Conservation (phyloP, 2,888 invertebrate species). For the Lasioglossum vierecki region DNA sequence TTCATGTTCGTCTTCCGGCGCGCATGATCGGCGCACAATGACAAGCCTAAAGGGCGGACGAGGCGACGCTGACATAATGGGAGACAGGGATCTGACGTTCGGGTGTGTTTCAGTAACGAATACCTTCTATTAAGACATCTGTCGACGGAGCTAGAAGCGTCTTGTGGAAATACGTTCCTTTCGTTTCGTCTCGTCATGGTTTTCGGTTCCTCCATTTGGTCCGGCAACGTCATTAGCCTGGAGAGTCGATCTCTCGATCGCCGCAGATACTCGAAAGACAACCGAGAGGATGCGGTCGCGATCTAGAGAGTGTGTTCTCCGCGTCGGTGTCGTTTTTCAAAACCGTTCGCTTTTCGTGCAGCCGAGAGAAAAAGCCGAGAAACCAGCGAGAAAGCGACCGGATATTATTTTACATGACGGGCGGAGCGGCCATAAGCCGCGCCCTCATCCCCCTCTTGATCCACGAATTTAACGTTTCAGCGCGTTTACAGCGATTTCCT, state of each 20-base stretch:
- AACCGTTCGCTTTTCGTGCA: conserved; percentile 63
- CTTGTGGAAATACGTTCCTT: conserved; percentile 29
- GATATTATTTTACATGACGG: conserved; percentile 77
- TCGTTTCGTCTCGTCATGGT: conserved; percentile 64
- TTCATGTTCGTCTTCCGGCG: conserved; percentile 39
- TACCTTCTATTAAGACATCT: conserved; percentile 70
- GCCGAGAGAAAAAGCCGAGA: conserved; percentile 40
- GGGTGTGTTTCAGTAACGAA: conserved; percentile 60
- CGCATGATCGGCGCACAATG: conserved; percentile 54
- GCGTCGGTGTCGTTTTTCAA: conserved; percentile 76
- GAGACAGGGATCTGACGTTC: conserved; percentile 51
- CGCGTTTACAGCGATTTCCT: conserved; percentile 69
- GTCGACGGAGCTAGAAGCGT: conserved; percentile 33
- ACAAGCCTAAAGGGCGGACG: conserved; percentile 59
- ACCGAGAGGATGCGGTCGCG: conserved; percentile 74
- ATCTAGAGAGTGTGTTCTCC: conserved; percentile 64
- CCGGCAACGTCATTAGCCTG: conserved; percentile 6
- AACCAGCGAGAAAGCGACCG: conserved; percentile 44
- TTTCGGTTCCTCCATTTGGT: conserved; percentile 36
- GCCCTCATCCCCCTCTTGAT: conserved; percentile 51
- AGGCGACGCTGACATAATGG: conserved; percentile 70
- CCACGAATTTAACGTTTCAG: conserved; percentile 70
- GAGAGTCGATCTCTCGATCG: conserved; percentile 27
- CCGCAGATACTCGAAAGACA: conserved; percentile 69
- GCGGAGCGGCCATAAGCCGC: conserved; percentile 58